These are phyloP conservation scores for Beris chalybata DNA, from an alignment of 2,888 invertebrate species.

Conservation along the genomic window DNA sequence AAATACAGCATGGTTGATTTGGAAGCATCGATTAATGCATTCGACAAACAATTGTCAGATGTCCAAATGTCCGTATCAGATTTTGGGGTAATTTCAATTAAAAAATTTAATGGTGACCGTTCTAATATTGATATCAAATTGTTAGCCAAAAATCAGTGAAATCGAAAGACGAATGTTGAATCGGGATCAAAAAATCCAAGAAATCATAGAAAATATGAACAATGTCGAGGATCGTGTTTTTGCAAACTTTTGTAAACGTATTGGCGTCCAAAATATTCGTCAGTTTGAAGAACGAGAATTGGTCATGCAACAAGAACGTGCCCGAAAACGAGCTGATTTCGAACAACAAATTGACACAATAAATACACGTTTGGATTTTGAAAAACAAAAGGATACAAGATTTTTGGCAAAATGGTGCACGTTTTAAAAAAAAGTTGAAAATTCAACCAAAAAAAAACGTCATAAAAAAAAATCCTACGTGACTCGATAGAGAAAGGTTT, in stretches of 20 bases:
- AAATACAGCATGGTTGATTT: constrained; percentile 91
- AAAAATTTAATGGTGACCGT: neutral
- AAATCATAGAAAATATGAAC: constrained; percentile 94
- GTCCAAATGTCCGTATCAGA: constrained; percentile 54
- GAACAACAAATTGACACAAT: constrained; percentile 95
- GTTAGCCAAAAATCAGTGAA: constrained; percentile 66
- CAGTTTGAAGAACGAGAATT: constrained; percentile 98
- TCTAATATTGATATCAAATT: neutral
- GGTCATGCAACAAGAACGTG: constrained; percentile 91
- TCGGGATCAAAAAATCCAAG: constrained; percentile 83
- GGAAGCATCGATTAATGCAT: constrained; percentile 69
- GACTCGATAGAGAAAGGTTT: no score
- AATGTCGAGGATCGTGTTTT: constrained; percentile 96
- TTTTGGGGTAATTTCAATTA: constrained; percentile 48
- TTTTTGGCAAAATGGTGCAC: no score
- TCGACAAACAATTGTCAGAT: constrained; percentile 51
- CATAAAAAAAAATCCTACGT: no score
- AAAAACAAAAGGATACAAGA: constrained; percentile 89
- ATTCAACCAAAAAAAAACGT: no score
- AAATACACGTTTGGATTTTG: constrained; percentile 94
- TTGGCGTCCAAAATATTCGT: constrained; percentile 95
- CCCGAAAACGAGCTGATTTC: constrained; percentile 92
- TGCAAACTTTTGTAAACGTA: constrained; percentile 86
- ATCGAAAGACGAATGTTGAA: constrained; percentile 70
- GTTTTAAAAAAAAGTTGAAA: no score